phyloP scores from a whole-genome alignment of 2,888 invertebrate species.

The Gastrophysa polygoni region DNA sequence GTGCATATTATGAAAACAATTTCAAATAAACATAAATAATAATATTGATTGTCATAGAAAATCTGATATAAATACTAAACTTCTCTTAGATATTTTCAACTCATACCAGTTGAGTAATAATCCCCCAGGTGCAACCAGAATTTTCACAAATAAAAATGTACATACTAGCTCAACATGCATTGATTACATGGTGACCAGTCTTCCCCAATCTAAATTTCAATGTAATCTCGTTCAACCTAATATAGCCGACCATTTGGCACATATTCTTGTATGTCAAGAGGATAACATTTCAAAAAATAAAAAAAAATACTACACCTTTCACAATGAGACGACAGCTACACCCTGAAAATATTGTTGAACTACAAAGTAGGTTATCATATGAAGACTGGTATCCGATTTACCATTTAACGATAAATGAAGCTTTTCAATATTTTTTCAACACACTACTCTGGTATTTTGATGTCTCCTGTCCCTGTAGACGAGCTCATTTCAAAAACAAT shows the following conservation, averaged over 20 bases:
- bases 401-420: slow-evolving; percentile 4
- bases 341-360: slow-evolving; percentile 6
- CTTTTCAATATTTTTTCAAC: slow-evolving; percentile 3
- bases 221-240: too few relatives aligned
- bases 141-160: slow-evolving; percentile 1
- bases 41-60: not conserved
- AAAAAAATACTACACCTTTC: too few relatives aligned
- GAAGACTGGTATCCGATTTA: slow-evolving; percentile 6
- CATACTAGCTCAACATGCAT: slow-evolving; percentile 5
- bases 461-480: slow-evolving; percentile 5
- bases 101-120: slow-evolving; percentile 7
- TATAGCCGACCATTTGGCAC: too few relatives aligned
- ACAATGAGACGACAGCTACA: too few relatives aligned
- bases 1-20: too few relatives aligned
- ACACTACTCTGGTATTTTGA: slow-evolving; percentile 7
- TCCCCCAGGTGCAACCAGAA: slow-evolving; percentile 2
- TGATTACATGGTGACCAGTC: slow-evolving; percentile 6
- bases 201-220: not conserved
- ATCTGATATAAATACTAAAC: slow-evolving; percentile 6
- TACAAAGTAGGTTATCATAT: not conserved
- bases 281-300: too few relatives aligned
- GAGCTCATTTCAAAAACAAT: not conserved
- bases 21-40: too few relatives aligned
- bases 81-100: slow-evolving; percentile 1
- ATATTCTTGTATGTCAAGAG: too few relatives aligned